Conservation (phyloP, 2,888 invertebrate species). For the Xylota segnis region DNA sequence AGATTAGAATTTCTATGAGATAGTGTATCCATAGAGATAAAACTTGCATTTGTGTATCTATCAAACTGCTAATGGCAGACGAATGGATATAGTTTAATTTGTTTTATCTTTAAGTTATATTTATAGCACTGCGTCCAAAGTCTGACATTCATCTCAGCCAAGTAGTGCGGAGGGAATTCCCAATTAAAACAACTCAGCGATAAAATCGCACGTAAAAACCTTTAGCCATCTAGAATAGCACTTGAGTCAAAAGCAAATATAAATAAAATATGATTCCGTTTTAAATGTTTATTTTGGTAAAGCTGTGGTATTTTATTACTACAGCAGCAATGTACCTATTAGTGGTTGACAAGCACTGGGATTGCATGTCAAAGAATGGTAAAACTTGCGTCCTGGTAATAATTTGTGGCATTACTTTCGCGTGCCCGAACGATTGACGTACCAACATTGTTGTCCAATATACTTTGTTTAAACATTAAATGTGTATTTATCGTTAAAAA, state of each 20-base stretch:
- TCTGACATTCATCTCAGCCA: background rate
- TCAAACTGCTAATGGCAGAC: too few species aligned
- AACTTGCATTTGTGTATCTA: background rate
- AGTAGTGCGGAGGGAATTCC: background rate
- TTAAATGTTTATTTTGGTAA: conserved; percentile 18
- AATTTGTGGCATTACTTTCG: conserved; percentile 3
- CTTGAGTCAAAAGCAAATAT: conserved; percentile 12
- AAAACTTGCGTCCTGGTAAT: background rate
- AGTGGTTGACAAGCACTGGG: conserved; percentile 20
- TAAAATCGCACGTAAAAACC: background rate
- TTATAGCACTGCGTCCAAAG: background rate
- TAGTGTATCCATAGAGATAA: background rate
- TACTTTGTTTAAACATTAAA: background rate
- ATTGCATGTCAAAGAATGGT: conserved; percentile 42
- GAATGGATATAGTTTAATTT: too few species aligned
- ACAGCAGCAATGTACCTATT: background rate
- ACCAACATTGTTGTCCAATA: background rate
- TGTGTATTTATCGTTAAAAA: background rate
- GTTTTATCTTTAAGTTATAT: background rate
- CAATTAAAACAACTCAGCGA: background rate
- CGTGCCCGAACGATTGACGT: conserved; percentile 39
- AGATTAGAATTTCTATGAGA: conserved; percentile 8
- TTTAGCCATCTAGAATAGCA: background rate
- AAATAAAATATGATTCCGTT: conserved; percentile 6
- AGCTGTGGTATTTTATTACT: conserved; percentile 1